Base-by-base conservation (phyloP, 2,888 invertebrate species). In the Pterostichus madidus region DNA sequence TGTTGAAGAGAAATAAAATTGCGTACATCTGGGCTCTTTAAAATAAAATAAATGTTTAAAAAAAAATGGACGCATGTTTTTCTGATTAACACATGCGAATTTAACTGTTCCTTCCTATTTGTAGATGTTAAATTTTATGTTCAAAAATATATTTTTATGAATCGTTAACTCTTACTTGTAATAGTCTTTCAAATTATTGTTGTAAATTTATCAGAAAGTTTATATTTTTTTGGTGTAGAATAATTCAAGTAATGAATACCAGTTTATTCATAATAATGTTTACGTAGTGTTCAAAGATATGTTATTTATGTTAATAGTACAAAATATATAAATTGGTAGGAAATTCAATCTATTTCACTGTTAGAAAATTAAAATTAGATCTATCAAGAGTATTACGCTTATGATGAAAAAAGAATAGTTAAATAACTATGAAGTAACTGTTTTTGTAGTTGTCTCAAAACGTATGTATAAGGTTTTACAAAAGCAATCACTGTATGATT, bases 131-230 rank as follows among this genome's bases (percentile, higher is more conserved):
- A 52, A 49, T 35, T 80, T 80, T 81, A 71, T 49, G 75, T 81
- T 81, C 46, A 81, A 75, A 81, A 81, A 59, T 81, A 81, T 75
- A 81, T 81, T 81, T 81, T 81, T 81, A 81, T 81, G 81, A 75
- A 81, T 73, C 81, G 81, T 81, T 80, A 80, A 64, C 31, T 73
- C 75, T 75, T 56, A 77, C 56, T 56, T 77, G 49, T 32, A 75
- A 75, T 52, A 75, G 32, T 49, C 49, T 77, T 77, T 77, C 77
- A 77, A 76, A 52, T 76, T 35, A 53, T 52, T 52, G 56, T 39
- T 77, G 76, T 39, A 77, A 53, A 80, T 80, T 71, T 56, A 32
- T 31, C 52, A 73, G 75, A 73, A 61, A 80, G 17, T 71, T 64
- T 80, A 80, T 80, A 80, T 80, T 80, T 79, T 59, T 80, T 71